Base-by-base conservation (phyloP, 2,888 invertebrate species). In the Theristus sp. region DNA sequence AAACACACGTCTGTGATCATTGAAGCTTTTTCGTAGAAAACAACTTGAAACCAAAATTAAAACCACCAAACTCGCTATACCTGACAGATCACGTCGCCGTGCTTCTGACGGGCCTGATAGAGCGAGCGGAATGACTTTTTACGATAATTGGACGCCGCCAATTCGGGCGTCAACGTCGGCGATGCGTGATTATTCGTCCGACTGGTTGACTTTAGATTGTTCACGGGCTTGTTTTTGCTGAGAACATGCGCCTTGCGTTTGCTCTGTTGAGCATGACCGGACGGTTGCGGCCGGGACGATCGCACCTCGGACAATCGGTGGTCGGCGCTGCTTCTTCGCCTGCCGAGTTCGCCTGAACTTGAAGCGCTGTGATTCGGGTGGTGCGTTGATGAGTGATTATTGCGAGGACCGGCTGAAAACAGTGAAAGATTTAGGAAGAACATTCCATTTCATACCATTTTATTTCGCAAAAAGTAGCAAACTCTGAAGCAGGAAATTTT, bases 291-390 rank as follows among this genome's bases (percentile, higher is more conserved):
- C 17, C 17, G 38, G 10, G 38, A 38, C 17, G 38, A 38, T 38
- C 17, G 38, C 17, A 17, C 38, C 6, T 38, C 10, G 10, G 38
- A 13, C 17, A 17, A 38, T 38, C 38, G 38, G 38, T 13, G 10
- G 6, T 38, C 38, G 38, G 10, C 10, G 38, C 6, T 6, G 38
- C 17, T 6, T 17, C 10, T 6, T 6, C 10, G 17, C 38, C 17
- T 69, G 70, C 58, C 77, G 73, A 28, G 75, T 73, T 66, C 78
- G 78, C 68, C 2, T 56, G 56, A 27, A 3, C 25, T 22, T 27
- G 56, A 20, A 13, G 24, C 13, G 29, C 56, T 27, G 13, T n/a
- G 29, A 30, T n/a, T n/a, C n/a, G 6, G 24, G 29, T 30, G n/a
- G 10, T 28, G 6, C 10, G 24, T 56, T 13, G 2, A 10, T 56